Evolutionary conservation across 2,888 invertebrate species (phyloP).

Genomic region (Trachelus stipa): DNA sequence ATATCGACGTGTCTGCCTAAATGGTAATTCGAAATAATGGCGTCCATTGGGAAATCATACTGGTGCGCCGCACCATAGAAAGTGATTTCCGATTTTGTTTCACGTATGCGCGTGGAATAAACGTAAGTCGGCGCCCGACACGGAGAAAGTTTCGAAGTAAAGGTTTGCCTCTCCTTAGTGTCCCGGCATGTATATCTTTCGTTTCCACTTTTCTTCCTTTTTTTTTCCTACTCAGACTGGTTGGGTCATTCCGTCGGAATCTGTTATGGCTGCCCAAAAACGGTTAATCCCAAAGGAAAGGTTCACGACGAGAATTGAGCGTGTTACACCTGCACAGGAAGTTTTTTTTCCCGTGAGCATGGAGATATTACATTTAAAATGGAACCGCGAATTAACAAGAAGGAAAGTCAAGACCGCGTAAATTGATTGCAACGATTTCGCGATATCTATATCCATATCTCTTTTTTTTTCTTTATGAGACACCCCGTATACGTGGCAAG

Average conservation of each 20-base stretch:
- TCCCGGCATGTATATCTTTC: not conserved
- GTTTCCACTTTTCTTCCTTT: not conserved
- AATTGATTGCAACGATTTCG: not conserved
- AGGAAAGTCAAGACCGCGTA: not conserved
- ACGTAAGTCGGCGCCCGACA: constrained; percentile 5
- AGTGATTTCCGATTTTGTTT: constrained; percentile 27
- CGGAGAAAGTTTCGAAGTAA: constrained; percentile 31
- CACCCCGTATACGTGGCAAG: not conserved
- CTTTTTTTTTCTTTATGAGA: not conserved
- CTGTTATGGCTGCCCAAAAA: not conserved
- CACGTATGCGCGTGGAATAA: constrained; percentile 16
- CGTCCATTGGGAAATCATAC: constrained; percentile 17
- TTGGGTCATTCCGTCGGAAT: not conserved
- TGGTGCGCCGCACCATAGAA: constrained; percentile 19
- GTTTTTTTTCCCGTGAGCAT: not conserved
- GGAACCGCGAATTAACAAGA: not conserved
- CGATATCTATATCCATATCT: not conserved
- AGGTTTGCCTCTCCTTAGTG: not conserved
- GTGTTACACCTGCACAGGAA: not conserved
- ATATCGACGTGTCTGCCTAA: not conserved
- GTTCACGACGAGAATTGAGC: not conserved
- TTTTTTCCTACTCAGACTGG: not conserved
- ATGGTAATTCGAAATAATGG: constrained; percentile 3
- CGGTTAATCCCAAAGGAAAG: not conserved
- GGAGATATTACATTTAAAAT: not conserved